Percentiles rank a stretch among this genome's conserved stretches.
These are phyloP conservation scores for Heliconius ethilla DNA, from an alignment of 2,888 invertebrate genomes.

Conservation along the genomic window DNA sequence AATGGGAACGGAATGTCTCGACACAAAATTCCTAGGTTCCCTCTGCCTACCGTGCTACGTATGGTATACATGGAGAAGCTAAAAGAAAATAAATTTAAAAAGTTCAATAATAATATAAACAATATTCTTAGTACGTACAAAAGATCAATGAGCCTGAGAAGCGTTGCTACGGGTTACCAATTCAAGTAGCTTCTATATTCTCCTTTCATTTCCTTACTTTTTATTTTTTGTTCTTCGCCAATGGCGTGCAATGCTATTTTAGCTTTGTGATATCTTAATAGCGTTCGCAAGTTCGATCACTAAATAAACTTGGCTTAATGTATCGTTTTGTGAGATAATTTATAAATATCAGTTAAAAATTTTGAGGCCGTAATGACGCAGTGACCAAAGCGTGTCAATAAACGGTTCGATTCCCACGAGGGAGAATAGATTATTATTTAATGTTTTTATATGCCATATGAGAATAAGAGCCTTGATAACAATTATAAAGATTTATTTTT, in stretches of 20 bases:
- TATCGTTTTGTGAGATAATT: slow-evolving; percentile 37
- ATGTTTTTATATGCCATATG: too few species aligned
- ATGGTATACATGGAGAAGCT: not conserved
- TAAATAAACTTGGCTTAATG: slow-evolving; percentile 55
- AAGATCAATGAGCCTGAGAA: not conserved
- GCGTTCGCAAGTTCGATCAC: slow-evolving; percentile 63
- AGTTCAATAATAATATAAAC: not conserved
- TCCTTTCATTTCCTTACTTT: slow-evolving; percentile 60
- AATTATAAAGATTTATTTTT: too few species aligned
- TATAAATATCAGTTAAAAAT: not conserved
- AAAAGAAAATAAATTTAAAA: not conserved
- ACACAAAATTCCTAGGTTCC: not conserved
- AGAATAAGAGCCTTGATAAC: too few species aligned
- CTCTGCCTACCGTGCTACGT: not conserved
- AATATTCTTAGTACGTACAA: slow-evolving; percentile 7
- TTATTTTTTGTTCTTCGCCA: slow-evolving; percentile 60
- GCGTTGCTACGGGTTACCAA: slow-evolving; percentile 36
- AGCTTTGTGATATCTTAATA: slow-evolving; percentile 75
- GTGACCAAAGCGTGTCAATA: too few species aligned
- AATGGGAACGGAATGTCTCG: not conserved
- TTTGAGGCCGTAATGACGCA: not conserved
- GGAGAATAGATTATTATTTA: too few species aligned
- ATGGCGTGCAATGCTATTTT: slow-evolving; percentile 66
- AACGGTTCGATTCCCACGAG: too few species aligned
- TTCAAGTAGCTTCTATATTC: slow-evolving; percentile 50